These are phyloP conservation scores for Sanderia malayensis DNA, from an alignment of 30 jellyfish, hydroid and myxozoan species.

Conservation along the genomic window DNA sequence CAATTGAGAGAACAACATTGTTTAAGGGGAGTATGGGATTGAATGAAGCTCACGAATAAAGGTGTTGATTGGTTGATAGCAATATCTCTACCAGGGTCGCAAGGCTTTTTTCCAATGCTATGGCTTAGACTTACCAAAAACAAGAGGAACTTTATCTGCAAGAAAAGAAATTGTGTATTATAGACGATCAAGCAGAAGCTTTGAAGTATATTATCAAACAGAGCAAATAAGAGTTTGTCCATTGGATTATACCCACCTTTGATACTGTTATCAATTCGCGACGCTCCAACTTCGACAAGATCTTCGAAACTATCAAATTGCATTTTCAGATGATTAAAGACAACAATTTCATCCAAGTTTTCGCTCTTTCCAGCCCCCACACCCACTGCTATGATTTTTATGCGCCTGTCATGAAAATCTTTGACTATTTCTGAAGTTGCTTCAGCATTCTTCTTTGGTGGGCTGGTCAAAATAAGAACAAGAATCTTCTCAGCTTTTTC, in stretches of 20 bases:
- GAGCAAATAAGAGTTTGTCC: too few relatives aligned
- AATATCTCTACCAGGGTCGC: too few relatives aligned
- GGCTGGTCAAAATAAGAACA: slow-evolving; percentile 18
- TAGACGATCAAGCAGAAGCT: too few relatives aligned
- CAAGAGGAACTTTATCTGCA: too few relatives aligned
- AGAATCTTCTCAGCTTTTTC: slow-evolving; percentile 7
- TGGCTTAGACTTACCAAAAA: too few relatives aligned
- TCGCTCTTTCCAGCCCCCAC: slow-evolving; percentile 6
- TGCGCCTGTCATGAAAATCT: slow-evolving; percentile 16
- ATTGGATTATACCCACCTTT: too few relatives aligned
- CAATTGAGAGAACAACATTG: neutral
- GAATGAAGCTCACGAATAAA: too few relatives aligned
- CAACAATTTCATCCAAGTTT: slow-evolving; percentile 15
- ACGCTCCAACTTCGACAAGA: slow-evolving; percentile 1
- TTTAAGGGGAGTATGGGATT: neutral
- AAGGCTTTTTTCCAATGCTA: too few relatives aligned
- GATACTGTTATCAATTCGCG: neutral
- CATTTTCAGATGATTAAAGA: neutral
- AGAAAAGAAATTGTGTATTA: too few relatives aligned
- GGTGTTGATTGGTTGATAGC: too few relatives aligned
- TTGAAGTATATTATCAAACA: too few relatives aligned
- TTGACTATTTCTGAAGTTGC: slow-evolving; percentile 9
- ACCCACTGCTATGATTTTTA: slow-evolving; percentile 25
- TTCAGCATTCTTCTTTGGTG: neutral
- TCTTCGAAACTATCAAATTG: neutral